A percentile compares a stretch with the other conserved stretches of the same genome.
Evolutionary conservation across 30 jellyfish, hydroid and myxozoan genomes (phyloP).

Genomic region (Hydra vulgaris): DNA sequence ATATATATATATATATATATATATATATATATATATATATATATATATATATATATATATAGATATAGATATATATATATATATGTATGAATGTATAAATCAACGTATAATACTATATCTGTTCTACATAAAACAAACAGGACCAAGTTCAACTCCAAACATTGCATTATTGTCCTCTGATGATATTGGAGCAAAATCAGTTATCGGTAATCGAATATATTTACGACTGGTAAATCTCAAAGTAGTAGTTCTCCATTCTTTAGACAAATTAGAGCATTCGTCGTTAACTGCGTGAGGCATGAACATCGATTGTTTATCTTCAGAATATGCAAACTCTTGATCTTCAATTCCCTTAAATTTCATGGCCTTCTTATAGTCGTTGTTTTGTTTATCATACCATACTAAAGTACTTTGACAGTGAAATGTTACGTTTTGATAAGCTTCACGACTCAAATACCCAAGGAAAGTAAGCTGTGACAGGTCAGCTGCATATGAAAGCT

Average conservation of each 20-base stretch:
- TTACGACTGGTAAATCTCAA: constrained; percentile 64
- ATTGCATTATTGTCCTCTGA: constrained; percentile 43
- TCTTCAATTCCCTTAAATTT: constrained; percentile 60
- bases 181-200: constrained; percentile 75
- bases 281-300: constrained; percentile 52
- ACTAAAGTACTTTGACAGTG: constrained; percentile 71
- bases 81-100: too few species aligned
- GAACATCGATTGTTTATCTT: constrained; percentile 24
- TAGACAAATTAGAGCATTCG: constrained; percentile 55
- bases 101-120: too few species aligned
- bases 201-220: constrained; percentile 74
- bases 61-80: too few species aligned
- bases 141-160: constrained; percentile 93
- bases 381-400: constrained; percentile 58
- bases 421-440: constrained; percentile 71
- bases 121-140: constrained; percentile 61
- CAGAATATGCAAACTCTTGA: constrained; percentile 43
- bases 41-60: too few species aligned
- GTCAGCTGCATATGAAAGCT: constrained; percentile 74
- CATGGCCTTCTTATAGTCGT: constrained; percentile 66
- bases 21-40: too few species aligned
- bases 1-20: too few species aligned
- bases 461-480: constrained; percentile 62
- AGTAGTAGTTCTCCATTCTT: constrained; percentile 60
- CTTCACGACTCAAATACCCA: constrained; percentile 79